These are phyloP conservation scores for Colletes gigas DNA, from an alignment of 1,140 invertebrate genomes.

Conservation along the genomic window DNA sequence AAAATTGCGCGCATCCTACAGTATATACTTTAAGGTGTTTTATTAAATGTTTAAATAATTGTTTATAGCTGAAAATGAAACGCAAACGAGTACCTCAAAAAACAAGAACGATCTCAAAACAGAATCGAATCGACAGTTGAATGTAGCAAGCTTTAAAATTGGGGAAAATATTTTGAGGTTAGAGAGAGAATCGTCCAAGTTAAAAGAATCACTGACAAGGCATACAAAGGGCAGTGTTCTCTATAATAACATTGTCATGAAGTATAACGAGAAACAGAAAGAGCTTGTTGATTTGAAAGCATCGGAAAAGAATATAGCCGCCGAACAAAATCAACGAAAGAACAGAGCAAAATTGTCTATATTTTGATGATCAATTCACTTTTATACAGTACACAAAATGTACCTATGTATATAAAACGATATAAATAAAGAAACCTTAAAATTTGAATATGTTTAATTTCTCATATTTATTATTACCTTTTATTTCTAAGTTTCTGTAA, in stretches of 20 bases:
- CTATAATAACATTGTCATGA: conserved; percentile 83
- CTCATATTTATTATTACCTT: too few relatives aligned
- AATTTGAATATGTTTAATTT: neutral
- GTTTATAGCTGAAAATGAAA: conserved; percentile 61
- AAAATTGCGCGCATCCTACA: neutral
- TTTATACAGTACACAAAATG: conserved; percentile 30
- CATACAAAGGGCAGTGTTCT: conserved; percentile 82
- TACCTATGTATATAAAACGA: conserved; percentile 28
- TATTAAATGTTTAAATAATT: conserved; percentile 9
- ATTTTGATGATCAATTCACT: conserved; percentile 81
- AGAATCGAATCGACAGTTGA: conserved; percentile 85
- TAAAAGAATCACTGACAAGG: conserved; percentile 84
- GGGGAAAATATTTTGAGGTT: conserved; percentile 86
- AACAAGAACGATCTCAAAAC: conserved; percentile 80
- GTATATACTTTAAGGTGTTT: neutral
- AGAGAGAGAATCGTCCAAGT: conserved; percentile 85
- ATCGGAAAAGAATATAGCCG: conserved; percentile 84
- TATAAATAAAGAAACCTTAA: conserved; percentile 24
- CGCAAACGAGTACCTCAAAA: conserved; percentile 68
- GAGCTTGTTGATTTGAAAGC: conserved; percentile 83
- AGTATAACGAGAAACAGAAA: conserved; percentile 84
- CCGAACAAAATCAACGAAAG: conserved; percentile 87
- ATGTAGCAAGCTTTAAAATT: conserved; percentile 88
- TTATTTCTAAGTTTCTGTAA: too few relatives aligned
- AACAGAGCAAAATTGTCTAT: conserved; percentile 86